Base-by-base conservation (phyloP, 2,888 invertebrate species). In the Unio delphinus region DNA sequence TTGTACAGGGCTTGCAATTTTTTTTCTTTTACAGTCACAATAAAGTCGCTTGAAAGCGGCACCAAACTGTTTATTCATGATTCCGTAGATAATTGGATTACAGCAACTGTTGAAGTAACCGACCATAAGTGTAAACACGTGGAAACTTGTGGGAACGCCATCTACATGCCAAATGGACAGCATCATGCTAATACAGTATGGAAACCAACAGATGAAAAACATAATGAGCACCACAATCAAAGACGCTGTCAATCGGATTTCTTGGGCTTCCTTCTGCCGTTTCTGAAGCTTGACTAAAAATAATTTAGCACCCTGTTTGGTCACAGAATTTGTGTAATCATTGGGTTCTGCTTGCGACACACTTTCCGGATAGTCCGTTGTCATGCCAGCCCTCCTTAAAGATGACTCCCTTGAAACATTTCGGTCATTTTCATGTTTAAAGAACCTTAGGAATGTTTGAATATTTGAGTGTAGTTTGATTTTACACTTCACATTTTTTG, bases 141-240 rank as follows among this genome's bases (percentile, higher is more conserved):
- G 83, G n/a, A 82, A 77, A 1, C 70, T 66, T 20, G 74, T 64
- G 11, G 83, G 82, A 18, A 75, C 69, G n/a, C 61, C 23, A 8
- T 65, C 26, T 45, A 15, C 45, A 45, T 68, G n/a, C 69, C 67
- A 68, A 82, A 85, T 58, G 85, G 78, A 78, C 60, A 85, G 61
- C 57, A 87, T 72, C 87, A 87, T 87, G 45, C 86, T 83, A 4
- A 87, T 71, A 72, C 87, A 87, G 70, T 84, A 87, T 1, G 87
- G 87, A 11, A 86, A 64, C 87, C 87, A 87, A 64, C 84, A 84
- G n/a, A 86, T 63, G 8, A 87, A 80, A 72, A 87, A 87, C 20
- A 81, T 65, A 3, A 83, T 59, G 30, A 87, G 83, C 20, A 87
- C 82, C 11, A 87, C 77, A 23, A 85, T 74, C 5, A 87, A 66